Conservation (phyloP, 92 coral and sea anemone genomes). For the Palythoa grandiflora region DNA sequence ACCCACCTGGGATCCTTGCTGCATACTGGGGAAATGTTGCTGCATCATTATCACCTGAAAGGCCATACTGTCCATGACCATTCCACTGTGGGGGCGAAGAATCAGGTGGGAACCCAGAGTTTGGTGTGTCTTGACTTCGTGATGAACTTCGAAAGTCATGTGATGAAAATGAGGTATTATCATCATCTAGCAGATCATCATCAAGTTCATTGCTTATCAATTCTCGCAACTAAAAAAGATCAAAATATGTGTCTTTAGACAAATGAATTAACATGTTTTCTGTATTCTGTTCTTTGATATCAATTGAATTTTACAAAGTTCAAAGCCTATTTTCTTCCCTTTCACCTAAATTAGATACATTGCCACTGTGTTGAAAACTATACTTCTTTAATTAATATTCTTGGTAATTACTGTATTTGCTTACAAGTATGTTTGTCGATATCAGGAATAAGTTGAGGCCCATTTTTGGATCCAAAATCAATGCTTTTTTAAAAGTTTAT, state of each 20-base stretch:
- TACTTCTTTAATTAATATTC: no score
- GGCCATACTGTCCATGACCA: slow-evolving; percentile 13
- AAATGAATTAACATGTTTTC: background rate
- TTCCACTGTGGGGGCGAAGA: slow-evolving; percentile 53
- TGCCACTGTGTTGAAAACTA: background rate
- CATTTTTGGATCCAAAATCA: no score
- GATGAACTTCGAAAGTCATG: slow-evolving; percentile 90
- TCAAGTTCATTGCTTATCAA: slow-evolving; percentile 88
- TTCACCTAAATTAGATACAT: background rate
- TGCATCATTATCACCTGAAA: background rate
- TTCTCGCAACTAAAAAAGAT: slow-evolving; percentile 79
- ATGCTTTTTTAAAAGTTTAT: no score
- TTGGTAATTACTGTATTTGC: no score
- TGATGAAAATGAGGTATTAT: slow-evolving; percentile 93
- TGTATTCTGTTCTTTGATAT: no score
- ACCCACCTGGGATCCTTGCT: slow-evolving; percentile 62
- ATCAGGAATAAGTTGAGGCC: no score
- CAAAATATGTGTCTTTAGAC: background rate
- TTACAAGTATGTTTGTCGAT: no score
- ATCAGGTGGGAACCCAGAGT: slow-evolving; percentile 67
- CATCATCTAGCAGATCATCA: slow-evolving; percentile 93
- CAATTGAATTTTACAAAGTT: no score
- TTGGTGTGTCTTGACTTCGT: slow-evolving; percentile 84
- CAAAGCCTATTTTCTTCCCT: no score
- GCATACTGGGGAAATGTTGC: slow-evolving; percentile 2